Evolutionary conservation across 2,113 vertebrate genomes (phyloP), one percentile per base, ranked within the genome.

Genomic region (Oryzias melastigma): DNA sequence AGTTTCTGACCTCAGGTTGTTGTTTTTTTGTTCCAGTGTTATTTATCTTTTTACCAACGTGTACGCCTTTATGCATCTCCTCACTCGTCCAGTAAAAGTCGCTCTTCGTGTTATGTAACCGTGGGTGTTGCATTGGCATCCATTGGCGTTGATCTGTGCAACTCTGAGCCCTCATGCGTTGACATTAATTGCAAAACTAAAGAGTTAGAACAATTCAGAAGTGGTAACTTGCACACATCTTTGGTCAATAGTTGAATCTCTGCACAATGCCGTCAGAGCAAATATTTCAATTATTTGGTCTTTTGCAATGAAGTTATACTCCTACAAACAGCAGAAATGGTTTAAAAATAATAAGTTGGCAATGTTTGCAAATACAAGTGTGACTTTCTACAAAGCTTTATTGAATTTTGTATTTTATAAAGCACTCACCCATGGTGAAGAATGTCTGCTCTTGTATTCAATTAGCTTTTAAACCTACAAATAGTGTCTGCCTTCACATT

Each of bases 1-100:
- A 54, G 72, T 68, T 82, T 84, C 95, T 89, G 93, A 93, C 95
- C 95, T 98, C 95, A 96, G 95, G 95, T 95, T 89, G 93, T 94
- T 92, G 92, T 93, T 94, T 92, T 4, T 50, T 62, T 52, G 43
- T 62, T 71, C 60, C 27, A 58, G 20, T 55, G 64, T 71, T 65
- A 19, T 25, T 62, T 29, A 15, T 68, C 4, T 43, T 62, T 77
- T 72, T 65, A 66, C 72, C 58, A 52, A 56, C 65, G 80, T 95
- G 93, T 94, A 90, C 91, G 90, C 91, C 93, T 95, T 94, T 91
- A 93, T 62, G 70, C 77, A 89, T 92, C 90, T 92, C 91, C 87
- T 92, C 90, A 93, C 91, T 90, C 92, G 90, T 92, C 91, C 88
- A 90, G 69, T 22, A 56, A 92, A 84, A 54, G 62, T 92, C 85